Evolutionary conservation across 2,888 invertebrate genomes (phyloP).

Genomic region (Dichetophora obliterata): DNA sequence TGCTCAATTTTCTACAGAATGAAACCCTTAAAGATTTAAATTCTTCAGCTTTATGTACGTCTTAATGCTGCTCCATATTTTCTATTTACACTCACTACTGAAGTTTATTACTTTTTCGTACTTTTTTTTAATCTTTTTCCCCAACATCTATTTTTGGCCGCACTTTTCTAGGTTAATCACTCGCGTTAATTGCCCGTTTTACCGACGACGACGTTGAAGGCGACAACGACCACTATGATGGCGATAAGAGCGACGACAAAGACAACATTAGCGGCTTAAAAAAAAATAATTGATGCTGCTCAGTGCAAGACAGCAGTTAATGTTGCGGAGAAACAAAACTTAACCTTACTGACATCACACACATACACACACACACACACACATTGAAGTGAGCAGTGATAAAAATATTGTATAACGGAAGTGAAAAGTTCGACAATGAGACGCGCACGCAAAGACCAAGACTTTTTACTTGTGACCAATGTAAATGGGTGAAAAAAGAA

Average conservation of each 20-base stretch:
- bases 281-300: not conserved
- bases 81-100: not conserved
- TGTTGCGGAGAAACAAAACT: not conserved
- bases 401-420: no score
- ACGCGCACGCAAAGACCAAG: no score
- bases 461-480: no score
- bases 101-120: not conserved
- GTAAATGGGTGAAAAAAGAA: no score
- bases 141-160: not conserved
- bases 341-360: not conserved
- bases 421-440: no score
- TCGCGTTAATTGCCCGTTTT: constrained; percentile 32
- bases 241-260: not conserved
- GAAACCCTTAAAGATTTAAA: no score
- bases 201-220: constrained; percentile 1
- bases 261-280: not conserved
- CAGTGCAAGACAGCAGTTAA: not conserved
- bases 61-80: not conserved
- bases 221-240: not conserved
- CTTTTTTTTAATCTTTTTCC: no score
- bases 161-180: constrained; percentile 13
- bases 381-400: no score
- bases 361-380: no score
- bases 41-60: no score
- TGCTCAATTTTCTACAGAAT: no score